phyloP scores from a whole-genome alignment of 1,140 invertebrate species.

The Probaryconus sp. region DNA sequence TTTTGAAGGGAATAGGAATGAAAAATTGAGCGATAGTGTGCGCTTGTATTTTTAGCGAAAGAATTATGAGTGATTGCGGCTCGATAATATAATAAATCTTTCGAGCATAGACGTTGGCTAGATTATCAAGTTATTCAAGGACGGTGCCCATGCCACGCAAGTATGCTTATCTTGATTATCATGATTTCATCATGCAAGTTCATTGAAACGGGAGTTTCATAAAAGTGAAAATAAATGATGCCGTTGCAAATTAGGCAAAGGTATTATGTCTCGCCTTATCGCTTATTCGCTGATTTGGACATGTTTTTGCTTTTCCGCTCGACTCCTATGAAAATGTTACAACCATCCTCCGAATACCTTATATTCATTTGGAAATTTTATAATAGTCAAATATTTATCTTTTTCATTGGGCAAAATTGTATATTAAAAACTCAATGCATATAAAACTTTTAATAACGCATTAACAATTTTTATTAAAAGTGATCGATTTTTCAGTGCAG shows the following conservation, averaged over 20 bases:
- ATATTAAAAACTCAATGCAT: no score
- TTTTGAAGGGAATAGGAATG: constrained; percentile 37
- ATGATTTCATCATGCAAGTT: constrained; percentile 32
- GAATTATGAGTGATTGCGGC: constrained; percentile 39
- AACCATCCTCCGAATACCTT: no score
- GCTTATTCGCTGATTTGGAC: constrained; percentile 17
- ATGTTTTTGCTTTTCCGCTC: background rate
- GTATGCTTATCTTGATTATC: constrained; percentile 44
- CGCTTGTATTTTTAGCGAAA: constrained; percentile 29
- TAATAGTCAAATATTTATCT: no score
- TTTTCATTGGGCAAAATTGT: no score
- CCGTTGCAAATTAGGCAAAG: constrained; percentile 24
- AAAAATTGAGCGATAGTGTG: constrained; percentile 35
- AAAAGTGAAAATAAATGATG: constrained; percentile 26
- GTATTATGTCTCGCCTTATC: constrained; percentile 33
- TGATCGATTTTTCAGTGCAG: no score
- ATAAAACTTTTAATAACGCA: no score
- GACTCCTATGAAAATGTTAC: constrained; percentile 1
- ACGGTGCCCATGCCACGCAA: constrained; percentile 39
- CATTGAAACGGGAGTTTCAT: constrained; percentile 24
- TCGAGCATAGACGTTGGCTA: constrained; percentile 27
- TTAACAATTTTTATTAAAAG: no score
- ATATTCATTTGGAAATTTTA: no score
- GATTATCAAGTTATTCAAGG: constrained; percentile 54
- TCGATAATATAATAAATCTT: constrained; percentile 55